Evolutionary conservation across 2,888 invertebrate species (phyloP).

Genomic region (Kuschelorhynchus macadamiae): DNA sequence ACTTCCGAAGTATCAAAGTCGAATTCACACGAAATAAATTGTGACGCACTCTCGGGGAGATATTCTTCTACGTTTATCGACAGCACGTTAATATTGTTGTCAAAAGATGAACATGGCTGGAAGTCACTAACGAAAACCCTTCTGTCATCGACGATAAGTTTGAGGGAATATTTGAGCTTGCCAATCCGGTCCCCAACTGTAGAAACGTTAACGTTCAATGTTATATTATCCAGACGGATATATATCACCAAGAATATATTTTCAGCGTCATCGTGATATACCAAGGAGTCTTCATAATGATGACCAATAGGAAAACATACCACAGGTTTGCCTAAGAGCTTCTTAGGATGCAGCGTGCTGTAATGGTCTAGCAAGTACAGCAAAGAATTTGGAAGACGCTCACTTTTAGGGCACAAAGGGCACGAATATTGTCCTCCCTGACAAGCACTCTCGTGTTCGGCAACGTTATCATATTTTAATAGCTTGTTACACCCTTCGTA

Average conservation of each 20-base stretch:
- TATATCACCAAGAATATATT: background rate
- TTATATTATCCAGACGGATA: background rate
- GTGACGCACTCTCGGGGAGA: background rate
- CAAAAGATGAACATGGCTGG: background rate
- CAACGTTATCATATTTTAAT: background rate
- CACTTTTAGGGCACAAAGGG: background rate
- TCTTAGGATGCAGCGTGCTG: background rate
- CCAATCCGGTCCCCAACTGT: background rate
- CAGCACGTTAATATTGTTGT: slow-evolving; percentile 1
- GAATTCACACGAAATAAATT: too few species aligned
- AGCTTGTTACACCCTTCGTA: background rate
- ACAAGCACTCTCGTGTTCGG: background rate
- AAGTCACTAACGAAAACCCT: background rate
- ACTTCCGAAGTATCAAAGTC: too few species aligned
- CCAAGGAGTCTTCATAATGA: background rate
- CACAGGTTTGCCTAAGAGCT: background rate
- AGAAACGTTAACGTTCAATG: background rate
- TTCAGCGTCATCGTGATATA: slow-evolving; percentile 1
- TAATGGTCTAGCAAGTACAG: background rate
- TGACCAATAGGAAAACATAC: background rate
- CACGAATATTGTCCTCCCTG: background rate
- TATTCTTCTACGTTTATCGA: background rate
- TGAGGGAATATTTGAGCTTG: background rate
- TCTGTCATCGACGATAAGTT: background rate
- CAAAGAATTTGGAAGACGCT: background rate